A percentile compares a stretch with the other conserved stretches of the same genome.
Evolutionary conservation across 2,888 invertebrate genomes (phyloP).

Genomic region (Melikaiella ostensackeni): DNA sequence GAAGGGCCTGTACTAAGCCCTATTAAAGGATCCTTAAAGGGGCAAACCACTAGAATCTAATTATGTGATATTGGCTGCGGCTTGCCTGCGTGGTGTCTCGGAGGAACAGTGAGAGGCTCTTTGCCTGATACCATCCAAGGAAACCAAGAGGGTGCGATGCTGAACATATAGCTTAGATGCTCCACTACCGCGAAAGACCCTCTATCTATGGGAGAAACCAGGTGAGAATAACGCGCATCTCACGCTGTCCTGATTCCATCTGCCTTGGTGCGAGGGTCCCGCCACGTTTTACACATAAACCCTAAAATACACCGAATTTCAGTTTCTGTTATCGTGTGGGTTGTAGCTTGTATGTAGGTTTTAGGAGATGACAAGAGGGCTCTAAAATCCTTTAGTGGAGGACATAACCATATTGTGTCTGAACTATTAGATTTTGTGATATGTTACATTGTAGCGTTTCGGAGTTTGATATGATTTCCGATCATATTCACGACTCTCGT

Average conservation of each 20-base stretch:
- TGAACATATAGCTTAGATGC: too few relatives aligned
- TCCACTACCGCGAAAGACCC: conserved; percentile 43
- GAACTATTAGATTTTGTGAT: background rate
- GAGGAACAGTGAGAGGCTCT: conserved; percentile 26
- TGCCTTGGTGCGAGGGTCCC: conserved; percentile 56
- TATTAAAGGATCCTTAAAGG: conserved; percentile 63
- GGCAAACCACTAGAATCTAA: conserved; percentile 66
- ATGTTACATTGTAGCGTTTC: background rate
- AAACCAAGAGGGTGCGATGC: conserved; percentile 27
- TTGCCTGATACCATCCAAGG: conserved; percentile 38
- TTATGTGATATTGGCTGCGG: conserved; percentile 69
- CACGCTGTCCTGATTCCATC: conserved; percentile 71
- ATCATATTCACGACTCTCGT: background rate
- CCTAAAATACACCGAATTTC: conserved; percentile 20
- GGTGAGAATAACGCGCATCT: conserved; percentile 72
- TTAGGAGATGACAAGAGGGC: background rate
- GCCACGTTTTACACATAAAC: conserved; percentile 38
- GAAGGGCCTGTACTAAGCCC: too few relatives aligned
- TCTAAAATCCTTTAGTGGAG: conserved; percentile 2
- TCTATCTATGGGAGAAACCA: conserved; percentile 66
- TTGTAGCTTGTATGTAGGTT: background rate
- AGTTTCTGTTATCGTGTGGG: conserved; percentile 20
- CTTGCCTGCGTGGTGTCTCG: conserved; percentile 50
- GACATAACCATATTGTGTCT: background rate
- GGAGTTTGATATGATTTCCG: background rate